Evolutionary conservation across 2,113 vertebrate genomes (phyloP).

Genomic region (Recurvirostra avosetta): DNA sequence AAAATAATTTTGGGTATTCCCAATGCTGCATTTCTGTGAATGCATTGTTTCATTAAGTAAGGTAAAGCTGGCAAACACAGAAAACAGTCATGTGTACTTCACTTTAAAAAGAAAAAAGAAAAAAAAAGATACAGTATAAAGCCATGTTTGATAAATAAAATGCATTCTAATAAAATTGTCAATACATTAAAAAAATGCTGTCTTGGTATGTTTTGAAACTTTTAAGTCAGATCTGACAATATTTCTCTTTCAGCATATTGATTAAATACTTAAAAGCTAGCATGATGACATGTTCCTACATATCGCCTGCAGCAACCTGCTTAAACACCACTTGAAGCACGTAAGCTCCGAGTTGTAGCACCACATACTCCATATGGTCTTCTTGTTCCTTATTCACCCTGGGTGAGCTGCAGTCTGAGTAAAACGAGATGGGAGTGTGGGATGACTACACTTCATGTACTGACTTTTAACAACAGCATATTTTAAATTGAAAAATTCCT

Average conservation of each 20-base stretch:
- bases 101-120: neutral
- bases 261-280: constrained; percentile 58
- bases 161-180: neutral
- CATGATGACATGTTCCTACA: constrained; percentile 1
- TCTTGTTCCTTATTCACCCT: constrained; percentile 21
- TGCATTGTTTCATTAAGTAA: neutral
- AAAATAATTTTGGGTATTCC: neutral
- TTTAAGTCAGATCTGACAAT: constrained; percentile 27
- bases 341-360: constrained; percentile 3
- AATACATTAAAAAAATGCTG: neutral
- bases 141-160: neutral
- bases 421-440: neutral
- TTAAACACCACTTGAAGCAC: constrained; percentile 25
- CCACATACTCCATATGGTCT: constrained; percentile 39
- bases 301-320: constrained; percentile 54
- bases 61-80: neutral
- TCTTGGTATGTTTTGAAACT: neutral
- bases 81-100: neutral
- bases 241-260: constrained; percentile 48
- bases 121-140: neutral
- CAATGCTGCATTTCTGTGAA: neutral
- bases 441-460: neutral
- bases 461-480: neutral
- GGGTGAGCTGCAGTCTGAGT: neutral
- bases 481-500: neutral